Percentiles rank a stretch among this genome's conserved stretches.
Conservation (phyloP, 64 coral and sea anemone species). For the Pocillopora damicornis region DNA sequence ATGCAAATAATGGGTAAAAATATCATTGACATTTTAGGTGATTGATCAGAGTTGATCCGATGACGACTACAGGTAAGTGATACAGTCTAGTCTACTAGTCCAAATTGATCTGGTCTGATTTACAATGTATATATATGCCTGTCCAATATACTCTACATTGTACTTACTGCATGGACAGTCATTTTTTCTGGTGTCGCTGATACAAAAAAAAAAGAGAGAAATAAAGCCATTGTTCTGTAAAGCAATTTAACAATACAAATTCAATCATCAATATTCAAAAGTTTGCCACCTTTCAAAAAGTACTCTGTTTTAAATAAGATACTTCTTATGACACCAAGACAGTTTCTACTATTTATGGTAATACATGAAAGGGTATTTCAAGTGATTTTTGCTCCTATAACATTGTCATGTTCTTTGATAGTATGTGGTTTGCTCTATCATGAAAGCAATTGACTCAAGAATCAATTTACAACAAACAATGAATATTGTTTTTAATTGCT, state of each 20-base stretch:
- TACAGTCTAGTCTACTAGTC: constrained; percentile 28
- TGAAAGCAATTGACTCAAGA: too few relatives aligned
- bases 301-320: constrained; percentile 47
- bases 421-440: too few relatives aligned
- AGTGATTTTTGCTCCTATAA: too few relatives aligned
- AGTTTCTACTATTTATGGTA: constrained; percentile 19
- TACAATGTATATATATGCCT: constrained; percentile 46
- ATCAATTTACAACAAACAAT: too few relatives aligned
- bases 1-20: constrained; percentile 43
- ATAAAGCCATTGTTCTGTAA: constrained; percentile 50
- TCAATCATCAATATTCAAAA: constrained; percentile 55
- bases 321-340: constrained; percentile 38
- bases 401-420: too few relatives aligned
- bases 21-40: constrained; percentile 51
- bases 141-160: constrained; percentile 34
- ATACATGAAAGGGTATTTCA: too few relatives aligned
- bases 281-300: constrained; percentile 49
- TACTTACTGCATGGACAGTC: constrained; percentile 45
- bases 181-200: constrained; percentile 39
- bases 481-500: too few relatives aligned
- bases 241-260: constrained; percentile 51
- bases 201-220: constrained; percentile 28
- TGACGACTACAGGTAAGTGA: constrained; percentile 25
- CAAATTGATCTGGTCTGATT: constrained; percentile 35
- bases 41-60: constrained; percentile 39